Conservation (phyloP, 2,888 invertebrate genomes). For the Falcaria lacertinaria region DNA sequence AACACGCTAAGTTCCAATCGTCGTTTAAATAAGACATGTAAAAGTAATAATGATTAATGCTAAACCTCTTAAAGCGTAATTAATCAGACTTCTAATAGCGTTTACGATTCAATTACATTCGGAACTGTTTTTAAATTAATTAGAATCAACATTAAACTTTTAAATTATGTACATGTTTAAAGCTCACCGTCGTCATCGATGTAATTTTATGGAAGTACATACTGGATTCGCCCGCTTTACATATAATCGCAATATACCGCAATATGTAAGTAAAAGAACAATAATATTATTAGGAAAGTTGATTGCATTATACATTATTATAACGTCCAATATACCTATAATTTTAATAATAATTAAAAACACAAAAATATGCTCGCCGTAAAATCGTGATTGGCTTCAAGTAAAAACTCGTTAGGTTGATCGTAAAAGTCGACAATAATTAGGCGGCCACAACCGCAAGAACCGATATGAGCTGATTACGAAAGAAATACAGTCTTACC, state of each 20-base stretch:
- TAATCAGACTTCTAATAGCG: background rate
- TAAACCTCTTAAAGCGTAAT: background rate
- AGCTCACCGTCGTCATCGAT: no score
- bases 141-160: background rate
- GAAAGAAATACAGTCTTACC: constrained; percentile 76
- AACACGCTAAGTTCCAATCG: background rate
- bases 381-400: constrained; percentile 77
- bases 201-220: no score
- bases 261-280: no score
- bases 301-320: background rate
- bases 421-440: constrained; percentile 79
- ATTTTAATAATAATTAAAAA: constrained; percentile 60
- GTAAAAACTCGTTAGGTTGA: constrained; percentile 75
- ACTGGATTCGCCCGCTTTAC: no score
- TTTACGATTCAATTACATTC: background rate
- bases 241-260: no score
- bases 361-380: constrained; percentile 58
- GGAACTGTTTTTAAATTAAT: background rate
- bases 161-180: no score
- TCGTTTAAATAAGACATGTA: background rate
- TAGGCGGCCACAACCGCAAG: constrained; percentile 72
- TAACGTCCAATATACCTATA: background rate
- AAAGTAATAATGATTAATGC: background rate
- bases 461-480: constrained; percentile 77
- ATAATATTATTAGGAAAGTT: background rate